Percentiles rank a stretch among this genome's conserved stretches.
phyloP scores from a whole-genome alignment of 2,113 vertebrate genomes.

The Sapajus apella region DNA sequence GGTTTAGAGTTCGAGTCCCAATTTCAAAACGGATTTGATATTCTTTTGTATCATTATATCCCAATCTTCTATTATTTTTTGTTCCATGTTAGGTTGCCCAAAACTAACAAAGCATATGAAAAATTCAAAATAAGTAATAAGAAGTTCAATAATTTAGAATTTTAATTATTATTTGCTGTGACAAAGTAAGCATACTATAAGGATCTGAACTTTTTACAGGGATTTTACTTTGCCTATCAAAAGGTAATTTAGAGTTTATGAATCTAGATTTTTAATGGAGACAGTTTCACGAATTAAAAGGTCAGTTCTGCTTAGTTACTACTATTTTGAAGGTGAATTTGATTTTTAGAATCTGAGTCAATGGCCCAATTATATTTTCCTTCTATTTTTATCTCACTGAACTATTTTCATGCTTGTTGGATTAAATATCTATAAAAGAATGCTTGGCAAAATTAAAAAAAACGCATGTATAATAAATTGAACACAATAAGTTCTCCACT shows the following conservation, averaged over 20 bases:
- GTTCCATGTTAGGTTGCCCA: neutral
- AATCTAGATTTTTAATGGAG: neutral
- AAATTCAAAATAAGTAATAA: neutral
- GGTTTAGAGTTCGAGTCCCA: neutral
- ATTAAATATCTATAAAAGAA: constrained; percentile 3
- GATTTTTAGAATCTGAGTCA: constrained; percentile 27
- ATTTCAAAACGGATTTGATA: neutral
- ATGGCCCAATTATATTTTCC: neutral
- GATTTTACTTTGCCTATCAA: neutral
- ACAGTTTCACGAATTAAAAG: constrained; percentile 11
- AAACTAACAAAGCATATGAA: neutral
- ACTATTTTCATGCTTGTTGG: neutral
- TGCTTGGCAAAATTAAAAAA: neutral
- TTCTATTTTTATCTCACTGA: neutral
- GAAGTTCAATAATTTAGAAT: neutral
- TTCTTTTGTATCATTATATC: neutral
- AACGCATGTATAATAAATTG: neutral
- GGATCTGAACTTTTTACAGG: neutral
- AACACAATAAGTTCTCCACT: neutral
- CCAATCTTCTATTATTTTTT: neutral
- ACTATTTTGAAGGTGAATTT: constrained; percentile 31
- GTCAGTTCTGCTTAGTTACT: neutral
- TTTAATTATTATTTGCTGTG: neutral
- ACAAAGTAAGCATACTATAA: neutral
- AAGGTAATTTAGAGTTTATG: neutral